Percentiles rank a stretch among this genome's conserved stretches.
Evolutionary conservation across 2,113 vertebrate species (phyloP).

Genomic region (Mobula birostris): DNA sequence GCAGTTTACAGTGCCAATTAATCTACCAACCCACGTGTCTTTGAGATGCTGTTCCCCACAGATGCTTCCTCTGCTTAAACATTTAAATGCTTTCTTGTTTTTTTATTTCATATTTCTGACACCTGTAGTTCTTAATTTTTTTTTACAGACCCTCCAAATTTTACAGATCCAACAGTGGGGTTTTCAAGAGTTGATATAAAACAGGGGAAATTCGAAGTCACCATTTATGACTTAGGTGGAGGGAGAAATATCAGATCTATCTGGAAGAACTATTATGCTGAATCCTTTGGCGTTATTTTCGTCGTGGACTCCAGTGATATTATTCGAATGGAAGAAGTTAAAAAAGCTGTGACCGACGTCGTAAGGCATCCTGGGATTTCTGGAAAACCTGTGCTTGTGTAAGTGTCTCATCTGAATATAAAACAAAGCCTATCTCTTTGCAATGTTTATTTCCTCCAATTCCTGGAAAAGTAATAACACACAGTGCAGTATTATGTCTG

Average conservation of each 20-base stretch:
- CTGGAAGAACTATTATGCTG: conserved; percentile 63
- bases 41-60: too few species aligned
- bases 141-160: conserved; percentile 71
- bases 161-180: conserved; percentile 86
- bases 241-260: conserved; percentile 75
- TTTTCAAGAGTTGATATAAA: conserved; percentile 90
- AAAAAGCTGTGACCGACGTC: conserved; percentile 79
- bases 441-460: neutral
- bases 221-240: conserved; percentile 91
- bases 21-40: too few species aligned
- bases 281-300: conserved; percentile 91
- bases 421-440: neutral
- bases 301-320: conserved; percentile 96
- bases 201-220: conserved; percentile 86
- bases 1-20: too few species aligned
- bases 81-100: too few species aligned
- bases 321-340: conserved; percentile 84
- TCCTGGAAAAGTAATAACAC: neutral
- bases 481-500: neutral
- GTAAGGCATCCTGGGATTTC: conserved; percentile 82
- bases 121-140: neutral
- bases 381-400: conserved; percentile 89
- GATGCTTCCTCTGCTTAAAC: too few species aligned
- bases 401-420: conserved; percentile 55
- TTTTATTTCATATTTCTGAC: too few species aligned